Evolutionary conservation across 1,140 invertebrate genomes (phyloP), one percentile per base, ranked within the genome.

Genomic region (Caenorhabditis brenneri): DNA sequence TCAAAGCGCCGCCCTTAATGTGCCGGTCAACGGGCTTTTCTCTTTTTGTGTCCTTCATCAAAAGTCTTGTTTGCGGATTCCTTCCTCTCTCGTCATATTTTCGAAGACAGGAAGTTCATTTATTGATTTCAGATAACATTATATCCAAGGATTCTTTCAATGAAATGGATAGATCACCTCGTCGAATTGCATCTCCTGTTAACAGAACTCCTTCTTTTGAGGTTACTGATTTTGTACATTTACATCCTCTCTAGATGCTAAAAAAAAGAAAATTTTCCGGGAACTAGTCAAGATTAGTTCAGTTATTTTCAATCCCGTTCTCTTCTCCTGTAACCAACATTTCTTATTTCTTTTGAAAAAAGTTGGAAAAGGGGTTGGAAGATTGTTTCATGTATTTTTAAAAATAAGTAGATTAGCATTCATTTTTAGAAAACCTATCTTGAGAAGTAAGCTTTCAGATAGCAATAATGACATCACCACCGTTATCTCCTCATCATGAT

Each of bases 181-280:
- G 65, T 27, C 36, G 65, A 0, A 74, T 74, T 42, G 65, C 65
- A 2, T 74, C 65, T 42, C 65, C 65, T 6, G 65, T 74, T 42
- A 74, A 74, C 65, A 39, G 65, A 74, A 74, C 65, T 74, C 65
- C 65, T 3, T 74, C 65, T 22, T 74, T 74, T 74, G 65, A 74
- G 65, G 65, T 74, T 74, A 22, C 6, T 22, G 12, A 9, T n/a
- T 58, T 27, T 58, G n/a, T n/a, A n/a, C 15, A 51, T 51, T 51
- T 51, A 7, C 49, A 22, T 58, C 22, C 27, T 6, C 39, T n/a
- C n/a, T n/a, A n/a, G n/a, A n/a, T n/a, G n/a, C n/a, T n/a, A n/a
- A n/a, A n/a, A n/a, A n/a, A n/a, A n/a, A n/a, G n/a, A n/a, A n/a
- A n/a, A n/a, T n/a, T n/a, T n/a, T n/a, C n/a, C n/a, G n/a, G n/a